Base-by-base conservation (phyloP, 2,888 invertebrate species). In the Phymatocera aterrima region DNA sequence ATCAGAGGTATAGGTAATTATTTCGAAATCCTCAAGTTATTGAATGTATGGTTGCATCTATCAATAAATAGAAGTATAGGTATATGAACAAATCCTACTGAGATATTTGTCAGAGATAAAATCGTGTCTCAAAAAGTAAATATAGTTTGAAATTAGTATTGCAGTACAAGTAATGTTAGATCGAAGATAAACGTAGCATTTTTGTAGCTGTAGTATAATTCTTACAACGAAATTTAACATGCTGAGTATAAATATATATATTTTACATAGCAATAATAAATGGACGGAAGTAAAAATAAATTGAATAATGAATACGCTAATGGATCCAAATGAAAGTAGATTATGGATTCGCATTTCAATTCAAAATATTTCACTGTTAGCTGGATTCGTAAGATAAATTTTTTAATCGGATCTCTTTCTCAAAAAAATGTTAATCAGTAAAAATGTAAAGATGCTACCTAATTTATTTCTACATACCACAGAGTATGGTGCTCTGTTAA, bases 1-100 rank as follows among this genome's bases (percentile, higher is more conserved):
- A 57, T 57, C 37, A 64, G 64, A 46, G n/a, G n/a, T n/a, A n/a
- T n/a, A n/a, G n/a, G n/a, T 28, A n/a, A 68, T 43, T 68, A 46
- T 46, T 40, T 68, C 46, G 3, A 24, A 21, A 3, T 68, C 24
- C 68, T 46, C 40, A 68, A 68, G 34, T 46, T 68, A 68, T 12
- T 68, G n/a, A 68, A 46, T 24, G 54, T n/a, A 18, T 6, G 18
- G 18, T n/a, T n/a, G n/a, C n/a, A n/a, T n/a, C n/a, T n/a, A 57
- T 28, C 57, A 28, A 57, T 57, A 28, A 57, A 57, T 57, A 57
- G 28, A 2, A 28, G 28, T 28, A 28, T n/a, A n/a, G n/a, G n/a
- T n/a, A n/a, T n/a, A 28, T 57, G 12, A 57, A 28, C 10, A 64
- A 64, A 37, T 61, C 34, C 34, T 37, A 61, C 8, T 48, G 12